Evolutionary conservation across 2,113 vertebrate species (phyloP).

Genomic region (Ameiurus melas): DNA sequence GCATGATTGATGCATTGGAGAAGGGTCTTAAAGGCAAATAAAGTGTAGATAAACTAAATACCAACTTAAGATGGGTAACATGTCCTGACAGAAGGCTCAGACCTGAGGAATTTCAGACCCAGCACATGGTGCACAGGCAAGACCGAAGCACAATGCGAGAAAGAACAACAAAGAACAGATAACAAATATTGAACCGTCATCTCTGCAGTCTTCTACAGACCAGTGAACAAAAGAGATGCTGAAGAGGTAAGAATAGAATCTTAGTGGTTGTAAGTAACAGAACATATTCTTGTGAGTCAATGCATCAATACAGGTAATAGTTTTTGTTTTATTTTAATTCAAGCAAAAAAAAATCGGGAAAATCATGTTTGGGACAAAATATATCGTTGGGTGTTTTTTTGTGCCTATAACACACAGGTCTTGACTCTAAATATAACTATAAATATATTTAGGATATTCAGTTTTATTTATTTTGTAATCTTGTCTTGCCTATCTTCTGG

Average conservation of each 20-base stretch:
- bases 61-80: constrained; percentile 35
- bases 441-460: background rate
- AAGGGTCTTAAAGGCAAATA: constrained; percentile 52
- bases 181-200: constrained; percentile 26
- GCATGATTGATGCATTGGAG: background rate
- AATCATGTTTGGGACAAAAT: background rate
- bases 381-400: background rate
- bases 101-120: constrained; percentile 26
- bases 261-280: background rate
- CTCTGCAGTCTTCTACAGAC: constrained; percentile 35
- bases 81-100: constrained; percentile 43
- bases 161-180: constrained; percentile 21
- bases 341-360: background rate
- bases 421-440: background rate
- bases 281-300: background rate
- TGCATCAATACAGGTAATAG: background rate
- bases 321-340: background rate
- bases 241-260: background rate
- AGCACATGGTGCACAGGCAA: constrained; percentile 26
- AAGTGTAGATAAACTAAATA: constrained; percentile 48
- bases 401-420: background rate
- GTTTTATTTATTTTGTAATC: background rate
- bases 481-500: background rate
- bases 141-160: constrained; percentile 14
- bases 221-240: constrained; percentile 30